Evolutionary conservation across 2,888 invertebrate genomes (phyloP), one percentile per base, ranked within the genome.

Genomic region (Euphydryas editha): DNA sequence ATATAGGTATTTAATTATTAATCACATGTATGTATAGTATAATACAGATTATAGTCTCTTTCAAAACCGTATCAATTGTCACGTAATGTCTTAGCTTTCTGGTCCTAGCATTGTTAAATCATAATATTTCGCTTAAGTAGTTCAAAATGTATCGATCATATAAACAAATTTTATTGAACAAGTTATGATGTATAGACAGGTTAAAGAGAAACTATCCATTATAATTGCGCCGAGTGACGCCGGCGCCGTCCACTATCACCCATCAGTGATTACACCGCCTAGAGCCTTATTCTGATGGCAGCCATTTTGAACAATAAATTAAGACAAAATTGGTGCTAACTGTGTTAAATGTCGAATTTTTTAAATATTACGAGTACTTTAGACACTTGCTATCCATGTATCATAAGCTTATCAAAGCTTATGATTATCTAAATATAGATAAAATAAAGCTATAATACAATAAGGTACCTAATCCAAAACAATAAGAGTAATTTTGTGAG

Each of bases 171-270:
- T 56, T 49, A 37, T 37, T 24, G 57, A 64, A 61, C 65, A 59
- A 55, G 57, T 62, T 59, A 56, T 18, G 20, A 56, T 65, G 46
- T 36, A 55, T 54, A 36, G 51, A 51, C 30, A 62, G 61, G 55
- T 65, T 58, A 55, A 62, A 46, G 65, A 62, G 68, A 61, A 59
- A 47, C 65, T 51, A 62, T 68, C 58, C 42, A 59, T 65, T 68
- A 59, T 62, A 62, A 68, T 68, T 65, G 56, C 59, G 59, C 8
- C 30, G 5, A 30, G 59, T 51, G 69, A 68, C 71, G 72, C 71
- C 69, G 72, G 74, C 73, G 73, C 72, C 72, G 58, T 59, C 60
- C 58, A 55, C 68, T 67, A 72, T 72, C 70, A 70, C 56, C 59
- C 66, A 66, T 72, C 70, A 65, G 55, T 62, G 59, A 65, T 62